Conservation (phyloP, 2,888 invertebrate genomes). For the Melipona bicolor region DNA sequence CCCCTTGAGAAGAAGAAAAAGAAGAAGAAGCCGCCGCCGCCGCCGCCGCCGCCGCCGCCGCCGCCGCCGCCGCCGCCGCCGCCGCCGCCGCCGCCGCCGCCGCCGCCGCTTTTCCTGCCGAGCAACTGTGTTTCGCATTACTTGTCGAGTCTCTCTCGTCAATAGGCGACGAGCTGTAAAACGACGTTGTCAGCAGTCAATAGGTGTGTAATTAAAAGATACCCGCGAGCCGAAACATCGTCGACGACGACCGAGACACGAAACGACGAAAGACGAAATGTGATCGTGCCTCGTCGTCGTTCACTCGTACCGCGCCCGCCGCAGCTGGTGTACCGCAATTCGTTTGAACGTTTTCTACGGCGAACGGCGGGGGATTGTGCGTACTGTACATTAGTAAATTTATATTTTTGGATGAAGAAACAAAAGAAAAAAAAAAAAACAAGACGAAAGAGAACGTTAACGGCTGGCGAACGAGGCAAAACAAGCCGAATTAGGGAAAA, state of each 20-base stretch:
- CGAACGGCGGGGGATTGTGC: slow-evolving; percentile 51
- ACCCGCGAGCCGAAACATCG: background rate
- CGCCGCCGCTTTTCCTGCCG: background rate
- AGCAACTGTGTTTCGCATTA: slow-evolving; percentile 10
- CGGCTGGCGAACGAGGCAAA: slow-evolving; percentile 27
- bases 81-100: no score
- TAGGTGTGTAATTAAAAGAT: slow-evolving; percentile 32
- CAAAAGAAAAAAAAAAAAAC: slow-evolving; percentile 69
- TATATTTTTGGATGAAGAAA: slow-evolving; percentile 81
- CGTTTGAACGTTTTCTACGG: slow-evolving; percentile 53
- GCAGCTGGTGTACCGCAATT: slow-evolving; percentile 40
- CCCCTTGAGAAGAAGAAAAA: no score
- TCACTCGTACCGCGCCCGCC: slow-evolving; percentile 1
- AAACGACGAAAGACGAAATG: background rate
- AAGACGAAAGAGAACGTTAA: slow-evolving; percentile 4
- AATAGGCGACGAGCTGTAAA: slow-evolving; percentile 21
- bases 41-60: background rate
- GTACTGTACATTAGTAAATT: slow-evolving; percentile 79
- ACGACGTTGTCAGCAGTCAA: slow-evolving; percentile 36
- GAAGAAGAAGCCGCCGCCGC: background rate
- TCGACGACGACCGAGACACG: background rate
- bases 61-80: no score
- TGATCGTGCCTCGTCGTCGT: slow-evolving; percentile 2
- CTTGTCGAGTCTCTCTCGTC: slow-evolving; percentile 1
- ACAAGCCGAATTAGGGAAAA: slow-evolving; percentile 18